phyloP scores from a whole-genome alignment of 1,140 invertebrate genomes.

The Pararge aegeria region DNA sequence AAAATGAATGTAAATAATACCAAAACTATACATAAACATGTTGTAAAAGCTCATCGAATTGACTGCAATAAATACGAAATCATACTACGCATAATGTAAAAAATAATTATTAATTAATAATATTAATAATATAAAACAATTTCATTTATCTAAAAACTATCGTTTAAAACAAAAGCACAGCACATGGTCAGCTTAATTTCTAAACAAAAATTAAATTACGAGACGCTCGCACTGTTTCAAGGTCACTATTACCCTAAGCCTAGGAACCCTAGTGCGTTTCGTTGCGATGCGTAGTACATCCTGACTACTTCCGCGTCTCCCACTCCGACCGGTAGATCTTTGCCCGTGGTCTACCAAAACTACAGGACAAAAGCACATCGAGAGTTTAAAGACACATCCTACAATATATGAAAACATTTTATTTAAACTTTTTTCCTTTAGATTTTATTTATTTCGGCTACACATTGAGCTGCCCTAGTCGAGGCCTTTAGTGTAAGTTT shows the following conservation, averaged over 20 bases:
- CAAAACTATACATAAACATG: conserved; percentile 36
- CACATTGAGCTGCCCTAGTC: conserved; percentile 71
- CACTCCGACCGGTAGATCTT: conserved; percentile 20
- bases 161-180: conserved; percentile 79
- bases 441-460: conserved; percentile 55
- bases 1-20: conserved; percentile 43
- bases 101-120: conserved; percentile 55
- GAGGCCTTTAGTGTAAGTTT: no score
- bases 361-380: conserved; percentile 76
- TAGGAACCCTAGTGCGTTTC: conserved; percentile 62
- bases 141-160: conserved; percentile 67
- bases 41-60: conserved; percentile 62
- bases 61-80: conserved; percentile 73
- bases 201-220: conserved; percentile 64
- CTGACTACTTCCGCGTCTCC: neutral
- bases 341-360: conserved; percentile 54
- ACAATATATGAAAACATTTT: conserved; percentile 66
- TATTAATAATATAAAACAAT: conserved; percentile 67
- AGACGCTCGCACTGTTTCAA: conserved; percentile 57
- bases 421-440: conserved; percentile 52
- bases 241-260: conserved; percentile 67
- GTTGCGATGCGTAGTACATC: neutral
- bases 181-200: conserved; percentile 76
- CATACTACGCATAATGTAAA: conserved; percentile 50
- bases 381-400: conserved; percentile 76